Base-by-base conservation (phyloP, 2,113 vertebrate species). In the Archilochus colubris region DNA sequence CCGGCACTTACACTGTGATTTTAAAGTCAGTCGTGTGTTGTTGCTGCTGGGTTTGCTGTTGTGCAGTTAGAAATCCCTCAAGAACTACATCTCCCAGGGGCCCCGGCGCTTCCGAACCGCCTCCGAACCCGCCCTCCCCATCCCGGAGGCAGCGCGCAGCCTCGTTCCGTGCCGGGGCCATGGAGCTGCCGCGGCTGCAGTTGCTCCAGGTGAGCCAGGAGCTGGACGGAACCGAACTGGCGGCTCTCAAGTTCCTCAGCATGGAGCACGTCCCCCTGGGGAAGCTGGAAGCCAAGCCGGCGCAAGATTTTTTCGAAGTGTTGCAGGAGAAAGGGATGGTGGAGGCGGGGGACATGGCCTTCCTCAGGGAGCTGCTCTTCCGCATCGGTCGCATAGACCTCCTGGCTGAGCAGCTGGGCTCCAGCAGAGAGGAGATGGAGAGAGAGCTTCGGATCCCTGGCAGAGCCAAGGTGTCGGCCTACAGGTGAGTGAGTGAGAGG, bases 281-380 rank as follows among this genome's bases (percentile, higher is more conserved):
- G 78, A 96, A 67, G 58, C 97, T 95, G 66, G 96, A 97, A 27
- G 61, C 38, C 72, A 96, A 79, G 12, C 94, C 95, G 44, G 64
- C 95, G 3, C 55, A 95, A 53, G 66, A 30, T 7, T 64, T 98
- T 13, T 97, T 98, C 62, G 64, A 74, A 17, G 91, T 11, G 13
- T 91, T 98, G 31, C 43, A 88, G 58, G 97, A 98, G 59, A 95
- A 89, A 17, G 81, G 63, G 17, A 5, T 96, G 70, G 46, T 98
- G 30, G 95, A 95, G 14, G 84, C 85, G 22, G 69, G 14, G 12
- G 64, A 97, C 36, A 33, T 95, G 30, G 88, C 55, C 83, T 97
- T 97, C 83, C 40, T 98, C 61, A 93, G 92, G 77, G 98, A 98
- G 89, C 91, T 98, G 61, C 93, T 98, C 4, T 98, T 91, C 64